These are phyloP conservation scores for Melanostigma gelatinosum DNA, from an alignment of 2,113 vertebrate genomes.

Conservation along the genomic window DNA sequence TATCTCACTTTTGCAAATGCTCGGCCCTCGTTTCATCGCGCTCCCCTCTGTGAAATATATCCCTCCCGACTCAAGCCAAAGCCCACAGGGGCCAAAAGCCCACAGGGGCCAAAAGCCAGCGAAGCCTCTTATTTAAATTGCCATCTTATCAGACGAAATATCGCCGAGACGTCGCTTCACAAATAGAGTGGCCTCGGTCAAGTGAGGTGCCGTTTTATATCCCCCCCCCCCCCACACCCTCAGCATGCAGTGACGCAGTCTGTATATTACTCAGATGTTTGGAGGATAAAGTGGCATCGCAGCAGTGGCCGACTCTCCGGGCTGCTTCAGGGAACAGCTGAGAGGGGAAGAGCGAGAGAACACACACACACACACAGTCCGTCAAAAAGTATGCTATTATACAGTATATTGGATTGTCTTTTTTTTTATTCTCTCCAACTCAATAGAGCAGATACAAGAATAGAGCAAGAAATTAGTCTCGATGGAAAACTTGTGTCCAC, in stretches of 20 bases:
- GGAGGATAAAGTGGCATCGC: conserved; percentile 68
- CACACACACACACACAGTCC: background rate
- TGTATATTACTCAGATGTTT: conserved; percentile 73
- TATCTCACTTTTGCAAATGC: conserved; percentile 78
- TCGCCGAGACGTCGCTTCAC: conserved; percentile 70
- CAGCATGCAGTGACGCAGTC: conserved; percentile 62
- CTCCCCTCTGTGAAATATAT: conserved; percentile 74
- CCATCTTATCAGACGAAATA: conserved; percentile 79
- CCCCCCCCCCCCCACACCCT: conserved; percentile 27
- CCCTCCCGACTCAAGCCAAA: conserved; percentile 66
- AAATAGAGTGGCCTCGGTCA: conserved; percentile 76
- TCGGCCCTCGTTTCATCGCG: conserved; percentile 59
- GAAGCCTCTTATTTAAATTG: conserved; percentile 80
- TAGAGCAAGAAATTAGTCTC: conserved; percentile 35
- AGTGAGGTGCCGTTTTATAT: conserved; percentile 69
- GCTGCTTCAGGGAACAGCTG: conserved; percentile 47
- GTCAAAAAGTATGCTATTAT: conserved; percentile 41
- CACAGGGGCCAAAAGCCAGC: conserved; percentile 62
- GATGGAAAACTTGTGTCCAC: conserved; percentile 33
- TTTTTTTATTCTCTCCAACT: background rate
- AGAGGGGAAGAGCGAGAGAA: background rate
- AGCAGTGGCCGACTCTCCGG: conserved; percentile 37
- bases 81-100: conserved; percentile 66
- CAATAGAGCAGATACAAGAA: conserved; percentile 22
- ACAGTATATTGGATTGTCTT: conserved; percentile 34